Percentiles rank a stretch among this genome's conserved stretches.
These are phyloP conservation scores for Hypercompe scribonia DNA, from an alignment of 2,888 invertebrate species.

Conservation along the genomic window DNA sequence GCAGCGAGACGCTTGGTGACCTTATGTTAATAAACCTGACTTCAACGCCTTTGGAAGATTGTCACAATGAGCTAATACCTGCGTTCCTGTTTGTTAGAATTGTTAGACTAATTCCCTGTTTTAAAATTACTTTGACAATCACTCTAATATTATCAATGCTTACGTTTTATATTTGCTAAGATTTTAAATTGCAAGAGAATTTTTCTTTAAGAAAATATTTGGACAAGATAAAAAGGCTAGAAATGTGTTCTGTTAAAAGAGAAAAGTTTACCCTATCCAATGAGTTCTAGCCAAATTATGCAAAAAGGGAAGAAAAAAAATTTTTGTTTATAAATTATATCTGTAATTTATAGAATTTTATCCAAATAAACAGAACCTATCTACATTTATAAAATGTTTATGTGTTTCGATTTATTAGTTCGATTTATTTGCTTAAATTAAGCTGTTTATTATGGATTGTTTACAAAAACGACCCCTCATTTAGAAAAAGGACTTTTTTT, in stretches of 20 bases:
- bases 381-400: too few relatives aligned
- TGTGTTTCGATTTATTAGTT: too few relatives aligned
- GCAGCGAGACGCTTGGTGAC: not conserved
- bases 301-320: too few relatives aligned
- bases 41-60: not conserved
- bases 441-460: not conserved
- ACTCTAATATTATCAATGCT: not conserved
- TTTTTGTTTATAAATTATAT: too few relatives aligned
- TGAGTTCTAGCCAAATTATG: too few relatives aligned
- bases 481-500: too few relatives aligned
- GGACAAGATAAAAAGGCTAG: not conserved
- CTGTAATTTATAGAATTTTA: too few relatives aligned
- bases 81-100: not conserved
- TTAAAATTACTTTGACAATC: not conserved
- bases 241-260: too few relatives aligned
- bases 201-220: not conserved
- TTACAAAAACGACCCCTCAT: not conserved
- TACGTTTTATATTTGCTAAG: not conserved
- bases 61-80: constrained; percentile 9
- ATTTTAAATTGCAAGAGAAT: not conserved
- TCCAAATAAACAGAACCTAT: too few relatives aligned
- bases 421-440: too few relatives aligned
- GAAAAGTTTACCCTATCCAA: too few relatives aligned
- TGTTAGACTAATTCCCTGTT: not conserved
- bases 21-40: not conserved